These are phyloP conservation scores for Melinaea menophilus DNA, from an alignment of 2,888 invertebrate genomes.

Conservation along the genomic window DNA sequence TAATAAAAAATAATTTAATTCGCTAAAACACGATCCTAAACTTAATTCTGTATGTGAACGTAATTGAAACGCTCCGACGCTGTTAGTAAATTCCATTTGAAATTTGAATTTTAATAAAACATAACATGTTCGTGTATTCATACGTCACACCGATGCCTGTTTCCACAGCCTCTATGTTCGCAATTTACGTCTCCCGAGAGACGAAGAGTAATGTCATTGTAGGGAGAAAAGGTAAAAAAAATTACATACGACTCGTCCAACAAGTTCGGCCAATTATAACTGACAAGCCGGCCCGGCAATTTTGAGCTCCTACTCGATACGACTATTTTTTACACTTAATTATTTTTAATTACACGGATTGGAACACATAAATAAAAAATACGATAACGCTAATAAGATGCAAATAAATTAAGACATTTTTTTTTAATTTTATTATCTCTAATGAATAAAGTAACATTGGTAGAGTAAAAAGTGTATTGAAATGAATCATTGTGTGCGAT, in stretches of 20 bases:
- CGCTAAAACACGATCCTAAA: constrained; percentile 9
- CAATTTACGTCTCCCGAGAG: constrained; percentile 75
- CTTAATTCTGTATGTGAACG: constrained; percentile 34
- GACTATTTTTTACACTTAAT: constrained; percentile 27
- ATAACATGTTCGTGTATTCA: constrained; percentile 65
- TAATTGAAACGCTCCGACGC: constrained; percentile 36
- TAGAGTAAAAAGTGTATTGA: constrained; percentile 70
- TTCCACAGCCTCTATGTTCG: constrained; percentile 62
- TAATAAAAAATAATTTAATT: not conserved
- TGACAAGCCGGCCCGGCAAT: constrained; percentile 70
- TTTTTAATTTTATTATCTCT: constrained; percentile 61
- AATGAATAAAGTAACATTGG: constrained; percentile 71
- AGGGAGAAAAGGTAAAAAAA: constrained; percentile 65
- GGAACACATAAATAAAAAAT: not conserved
- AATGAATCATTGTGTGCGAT: constrained; percentile 77
- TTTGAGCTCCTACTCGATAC: constrained; percentile 51
- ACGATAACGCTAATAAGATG: constrained; percentile 31
- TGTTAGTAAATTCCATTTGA: constrained; percentile 45
- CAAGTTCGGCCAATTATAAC: constrained; percentile 78
- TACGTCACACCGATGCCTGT: constrained; percentile 72
- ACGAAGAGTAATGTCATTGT: constrained; percentile 74
- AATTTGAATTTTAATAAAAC: constrained; percentile 71
- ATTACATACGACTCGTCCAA: constrained; percentile 65
- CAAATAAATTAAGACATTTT: constrained; percentile 34
- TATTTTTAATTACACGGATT: constrained; percentile 19